A percentile compares a stretch with the other conserved stretches of the same genome.
Evolutionary conservation across 2,888 invertebrate species (phyloP).

Genomic region (Meiosimyza decipiens): DNA sequence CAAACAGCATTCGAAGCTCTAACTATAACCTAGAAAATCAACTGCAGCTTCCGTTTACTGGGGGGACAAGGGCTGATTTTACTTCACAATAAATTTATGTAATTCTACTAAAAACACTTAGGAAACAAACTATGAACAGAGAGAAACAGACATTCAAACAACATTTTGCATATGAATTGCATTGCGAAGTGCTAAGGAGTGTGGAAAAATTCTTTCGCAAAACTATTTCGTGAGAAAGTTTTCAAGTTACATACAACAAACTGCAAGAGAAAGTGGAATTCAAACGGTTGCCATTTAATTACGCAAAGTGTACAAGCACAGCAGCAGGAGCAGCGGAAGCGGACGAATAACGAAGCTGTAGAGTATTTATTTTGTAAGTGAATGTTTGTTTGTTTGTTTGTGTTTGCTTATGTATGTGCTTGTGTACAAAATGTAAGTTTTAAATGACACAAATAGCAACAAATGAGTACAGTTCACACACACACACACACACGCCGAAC

Average conservation of each 20-base stretch:
- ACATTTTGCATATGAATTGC: slow-evolving; percentile 33
- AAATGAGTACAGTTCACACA: too few species aligned
- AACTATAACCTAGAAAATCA: too few species aligned
- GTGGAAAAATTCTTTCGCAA: slow-evolving; percentile 10
- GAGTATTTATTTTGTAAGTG: slow-evolving; percentile 2
- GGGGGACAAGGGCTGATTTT: too few species aligned
- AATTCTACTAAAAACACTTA: slow-evolving; percentile 18
- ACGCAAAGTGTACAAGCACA: slow-evolving; percentile 27
- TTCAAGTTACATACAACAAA: not conserved
- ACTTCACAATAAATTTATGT: too few species aligned
- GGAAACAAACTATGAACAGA: slow-evolving; percentile 23
- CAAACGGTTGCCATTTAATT: slow-evolving; percentile 38
- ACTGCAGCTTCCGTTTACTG: too few species aligned
- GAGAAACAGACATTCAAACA: not conserved
- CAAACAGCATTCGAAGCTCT: too few species aligned
- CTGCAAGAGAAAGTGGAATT: slow-evolving; percentile 9
- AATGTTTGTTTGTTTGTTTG: slow-evolving; percentile 13
- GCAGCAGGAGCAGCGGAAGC: not conserved
- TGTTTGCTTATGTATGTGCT: not conserved
- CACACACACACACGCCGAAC: too few species aligned
- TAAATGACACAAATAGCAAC: too few species aligned
- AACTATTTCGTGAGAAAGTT: slow-evolving; percentile 24
- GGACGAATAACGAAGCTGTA: not conserved
- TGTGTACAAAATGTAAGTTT: not conserved
- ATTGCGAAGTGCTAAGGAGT: slow-evolving; percentile 9